Percentiles rank a stretch among this genome's conserved stretches.
phyloP scores from a whole-genome alignment of 2,113 vertebrate species.

The Corvus moneduloides region DNA sequence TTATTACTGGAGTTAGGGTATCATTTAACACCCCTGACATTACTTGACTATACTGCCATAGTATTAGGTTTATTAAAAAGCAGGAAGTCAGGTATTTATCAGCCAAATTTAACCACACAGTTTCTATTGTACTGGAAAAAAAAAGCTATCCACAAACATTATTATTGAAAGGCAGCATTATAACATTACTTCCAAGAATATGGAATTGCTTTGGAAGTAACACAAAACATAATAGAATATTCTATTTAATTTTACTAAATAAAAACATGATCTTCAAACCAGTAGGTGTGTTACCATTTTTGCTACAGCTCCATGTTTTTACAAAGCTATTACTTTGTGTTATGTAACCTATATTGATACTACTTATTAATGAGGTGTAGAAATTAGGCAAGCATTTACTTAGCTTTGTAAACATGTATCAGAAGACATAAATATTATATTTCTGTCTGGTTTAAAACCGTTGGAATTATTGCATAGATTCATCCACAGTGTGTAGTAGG shows the following conservation, averaged over 20 bases:
- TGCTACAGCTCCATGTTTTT: neutral
- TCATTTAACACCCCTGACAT: conserved; percentile 27
- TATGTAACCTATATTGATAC: neutral
- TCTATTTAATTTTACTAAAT: neutral
- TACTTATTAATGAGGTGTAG: neutral
- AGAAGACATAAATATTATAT: conserved; percentile 24
- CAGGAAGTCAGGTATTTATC: neutral
- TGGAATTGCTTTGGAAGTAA: neutral
- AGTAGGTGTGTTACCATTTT: neutral
- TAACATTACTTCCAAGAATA: neutral
- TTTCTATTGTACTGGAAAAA: neutral
- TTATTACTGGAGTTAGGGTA: conserved; percentile 40
- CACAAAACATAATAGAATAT: neutral
- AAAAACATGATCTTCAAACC: neutral
- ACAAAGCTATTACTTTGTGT: neutral
- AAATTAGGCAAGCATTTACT: conserved; percentile 30
- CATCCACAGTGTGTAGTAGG: neutral
- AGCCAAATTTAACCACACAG: neutral
- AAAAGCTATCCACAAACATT: neutral
- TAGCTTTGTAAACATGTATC: conserved; percentile 1
- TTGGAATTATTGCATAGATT: conserved; percentile 25
- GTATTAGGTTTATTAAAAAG: conserved; percentile 21
- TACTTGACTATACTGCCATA: neutral
- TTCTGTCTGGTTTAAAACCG: conserved; percentile 9
- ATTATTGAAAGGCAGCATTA: neutral